A percentile compares a stretch with the other conserved stretches of the same genome.
Conservation (phyloP, 2,113 vertebrate genomes). For the Nanger granti region DNA sequence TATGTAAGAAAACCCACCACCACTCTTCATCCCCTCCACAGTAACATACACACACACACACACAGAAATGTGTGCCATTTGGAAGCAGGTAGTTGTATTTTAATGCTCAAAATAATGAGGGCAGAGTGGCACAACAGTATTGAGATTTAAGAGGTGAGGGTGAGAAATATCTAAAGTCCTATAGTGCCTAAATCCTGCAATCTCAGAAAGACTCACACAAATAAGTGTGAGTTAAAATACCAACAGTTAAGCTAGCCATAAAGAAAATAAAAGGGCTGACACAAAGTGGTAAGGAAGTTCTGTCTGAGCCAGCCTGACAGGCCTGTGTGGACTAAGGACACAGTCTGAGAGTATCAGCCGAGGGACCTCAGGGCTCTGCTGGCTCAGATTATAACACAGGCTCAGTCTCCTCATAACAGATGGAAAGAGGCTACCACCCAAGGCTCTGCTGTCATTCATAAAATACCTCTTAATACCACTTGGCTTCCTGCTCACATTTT, state of each 20-base stretch:
- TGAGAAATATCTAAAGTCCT: not conserved
- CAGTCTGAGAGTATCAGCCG: not conserved
- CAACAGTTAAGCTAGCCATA: not conserved
- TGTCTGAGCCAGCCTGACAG: not conserved
- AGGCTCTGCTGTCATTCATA: not conserved
- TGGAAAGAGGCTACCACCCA: not conserved
- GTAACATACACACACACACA: accelerated
- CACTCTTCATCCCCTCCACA: not conserved
- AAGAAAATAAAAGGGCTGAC: not conserved
- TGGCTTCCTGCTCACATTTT: not conserved
- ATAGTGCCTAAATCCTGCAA: not conserved
- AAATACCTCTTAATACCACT: not conserved
- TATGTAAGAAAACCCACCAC: not conserved
- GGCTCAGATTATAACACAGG: not conserved
- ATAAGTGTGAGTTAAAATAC: not conserved
- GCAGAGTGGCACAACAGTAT: not conserved
- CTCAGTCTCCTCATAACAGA: not conserved
- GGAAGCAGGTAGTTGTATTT: not conserved
- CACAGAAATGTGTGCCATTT: accelerated
- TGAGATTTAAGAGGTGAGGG: not conserved
- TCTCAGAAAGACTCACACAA: not conserved
- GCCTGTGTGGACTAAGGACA: not conserved
- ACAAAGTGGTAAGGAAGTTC: constrained; percentile 30
- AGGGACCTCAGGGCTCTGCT: not conserved
- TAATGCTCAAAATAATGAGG: not conserved